These are phyloP conservation scores for Gymnodraco acuticeps DNA, from an alignment of 2,797 vertebrate species.

Conservation along the genomic window DNA sequence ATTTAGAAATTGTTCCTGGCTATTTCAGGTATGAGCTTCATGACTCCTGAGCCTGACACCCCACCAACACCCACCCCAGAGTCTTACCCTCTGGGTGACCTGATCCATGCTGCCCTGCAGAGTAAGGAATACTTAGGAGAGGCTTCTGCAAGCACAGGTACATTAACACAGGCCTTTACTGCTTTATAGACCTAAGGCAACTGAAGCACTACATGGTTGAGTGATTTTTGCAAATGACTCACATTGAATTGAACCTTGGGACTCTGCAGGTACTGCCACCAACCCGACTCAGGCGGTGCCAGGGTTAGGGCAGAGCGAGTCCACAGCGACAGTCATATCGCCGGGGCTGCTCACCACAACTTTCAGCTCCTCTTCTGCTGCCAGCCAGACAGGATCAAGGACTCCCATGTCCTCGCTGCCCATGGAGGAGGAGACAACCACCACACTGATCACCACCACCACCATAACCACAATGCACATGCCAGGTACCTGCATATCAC, in stretches of 20 bases:
- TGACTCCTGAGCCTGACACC: slow-evolving; percentile 76
- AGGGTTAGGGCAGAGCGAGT: slow-evolving; percentile 71
- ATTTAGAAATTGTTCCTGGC: slow-evolving; percentile 10
- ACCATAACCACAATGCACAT: slow-evolving; percentile 94
- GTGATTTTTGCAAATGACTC: slow-evolving; percentile 7
- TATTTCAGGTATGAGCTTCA: slow-evolving; percentile 80
- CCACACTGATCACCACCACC: slow-evolving; percentile 93
- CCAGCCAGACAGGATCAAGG: slow-evolving; percentile 71
- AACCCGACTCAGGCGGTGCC: slow-evolving; percentile 86
- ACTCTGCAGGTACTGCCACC: slow-evolving; percentile 85
- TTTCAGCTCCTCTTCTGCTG: slow-evolving; percentile 78
- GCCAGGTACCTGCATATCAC: slow-evolving; percentile 83
- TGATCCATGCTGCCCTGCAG: slow-evolving; percentile 87
- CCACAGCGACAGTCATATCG: slow-evolving; percentile 79
- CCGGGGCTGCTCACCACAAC: slow-evolving; percentile 86
- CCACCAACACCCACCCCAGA: slow-evolving; percentile 77
- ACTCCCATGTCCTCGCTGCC: slow-evolving; percentile 80
- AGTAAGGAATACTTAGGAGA: slow-evolving; percentile 86
- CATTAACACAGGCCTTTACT: slow-evolving; percentile 4
- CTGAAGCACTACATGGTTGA: background rate
- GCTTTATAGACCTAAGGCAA: background rate
- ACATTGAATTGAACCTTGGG: slow-evolving; percentile 30
- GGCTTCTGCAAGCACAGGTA: slow-evolving; percentile 77
- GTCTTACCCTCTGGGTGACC: slow-evolving; percentile 77
- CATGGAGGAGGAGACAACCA: slow-evolving; percentile 92